Percentiles rank a stretch among this genome's conserved stretches.
Conservation (phyloP, 2,888 invertebrate species). For the Troides helena region DNA sequence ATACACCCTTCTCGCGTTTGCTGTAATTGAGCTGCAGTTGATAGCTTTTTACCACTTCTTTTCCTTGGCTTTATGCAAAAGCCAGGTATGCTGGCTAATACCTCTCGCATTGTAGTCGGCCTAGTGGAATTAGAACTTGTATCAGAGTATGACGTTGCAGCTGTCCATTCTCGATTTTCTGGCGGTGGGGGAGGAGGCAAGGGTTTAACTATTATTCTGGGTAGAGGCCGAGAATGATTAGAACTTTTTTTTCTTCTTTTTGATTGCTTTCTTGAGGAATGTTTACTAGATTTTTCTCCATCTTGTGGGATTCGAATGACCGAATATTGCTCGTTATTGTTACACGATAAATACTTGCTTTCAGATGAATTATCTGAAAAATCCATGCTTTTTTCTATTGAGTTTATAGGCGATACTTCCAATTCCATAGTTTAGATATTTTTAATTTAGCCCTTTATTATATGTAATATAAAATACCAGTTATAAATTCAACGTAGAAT, state of each 20-base stretch:
- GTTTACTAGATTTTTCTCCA: conserved; percentile 84
- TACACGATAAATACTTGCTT: conserved; percentile 62
- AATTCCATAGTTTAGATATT: conserved; percentile 61
- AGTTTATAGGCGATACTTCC: conserved; percentile 59
- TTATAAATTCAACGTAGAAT: conserved; percentile 48
- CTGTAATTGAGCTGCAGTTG: conserved; percentile 94
- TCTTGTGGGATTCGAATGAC: conserved; percentile 73
- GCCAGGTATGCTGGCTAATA: conserved; percentile 93
- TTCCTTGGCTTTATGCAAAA: conserved; percentile 90
- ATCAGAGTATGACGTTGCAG: conserved; percentile 66
- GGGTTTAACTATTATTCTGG: conserved; percentile 91
- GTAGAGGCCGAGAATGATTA: conserved; percentile 82
- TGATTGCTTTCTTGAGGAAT: conserved; percentile 85
- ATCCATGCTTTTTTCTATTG: conserved; percentile 60
- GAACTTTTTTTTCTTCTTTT: conserved; percentile 90
- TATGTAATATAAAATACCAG: conserved; percentile 45
- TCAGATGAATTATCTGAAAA: conserved; percentile 66
- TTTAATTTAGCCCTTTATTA: conserved; percentile 31
- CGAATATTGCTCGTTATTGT: conserved; percentile 68
- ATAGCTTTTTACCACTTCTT: conserved; percentile 89
- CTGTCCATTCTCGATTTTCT: conserved; percentile 72
- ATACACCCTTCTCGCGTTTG: conserved; percentile 96
- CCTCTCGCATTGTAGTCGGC: conserved; percentile 93
- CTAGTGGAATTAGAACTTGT: conserved; percentile 48
- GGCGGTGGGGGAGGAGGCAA: conserved; percentile 83